Conservation (phyloP, 2,888 invertebrate species). For the Amitus sp. region DNA sequence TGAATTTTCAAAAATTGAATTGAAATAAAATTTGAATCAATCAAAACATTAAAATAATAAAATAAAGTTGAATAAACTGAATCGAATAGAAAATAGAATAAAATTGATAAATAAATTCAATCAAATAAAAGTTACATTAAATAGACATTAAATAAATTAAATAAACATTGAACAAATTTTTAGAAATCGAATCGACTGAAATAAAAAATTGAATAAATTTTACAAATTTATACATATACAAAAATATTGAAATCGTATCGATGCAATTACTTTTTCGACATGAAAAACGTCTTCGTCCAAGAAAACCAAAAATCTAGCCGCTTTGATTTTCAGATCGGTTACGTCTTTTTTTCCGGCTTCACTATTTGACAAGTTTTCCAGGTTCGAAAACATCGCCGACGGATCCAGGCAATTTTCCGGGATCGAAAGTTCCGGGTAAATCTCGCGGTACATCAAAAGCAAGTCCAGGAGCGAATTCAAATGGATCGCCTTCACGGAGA, state of each 20-base stretch:
- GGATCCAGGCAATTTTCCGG: conserved; percentile 38
- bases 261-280: conserved; percentile 47
- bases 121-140: not conserved
- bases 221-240: not conserved
- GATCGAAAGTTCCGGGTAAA: conserved; percentile 67
- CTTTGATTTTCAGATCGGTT: conserved; percentile 60
- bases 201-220: not conserved
- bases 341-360: conserved; percentile 39
- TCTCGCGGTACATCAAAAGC: conserved; percentile 68
- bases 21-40: not conserved
- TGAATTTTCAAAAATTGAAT: not conserved
- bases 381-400: conserved; percentile 40
- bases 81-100: too few relatives aligned
- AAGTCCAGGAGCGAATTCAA: conserved; percentile 67
- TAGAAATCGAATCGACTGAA: not conserved
- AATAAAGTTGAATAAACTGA: too few relatives aligned
- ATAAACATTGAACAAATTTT: not conserved
- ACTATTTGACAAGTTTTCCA: conserved; percentile 32
- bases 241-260: not conserved
- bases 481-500: conserved; percentile 45
- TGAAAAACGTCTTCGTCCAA: conserved; percentile 53
- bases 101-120: too few relatives aligned
- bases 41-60: not conserved
- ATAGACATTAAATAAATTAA: not conserved
- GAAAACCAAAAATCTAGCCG: conserved; percentile 60